Evolutionary conservation across 2,113 vertebrate genomes (phyloP), one percentile per base, ranked within the genome.

Genomic region (Dermatemys mawii): DNA sequence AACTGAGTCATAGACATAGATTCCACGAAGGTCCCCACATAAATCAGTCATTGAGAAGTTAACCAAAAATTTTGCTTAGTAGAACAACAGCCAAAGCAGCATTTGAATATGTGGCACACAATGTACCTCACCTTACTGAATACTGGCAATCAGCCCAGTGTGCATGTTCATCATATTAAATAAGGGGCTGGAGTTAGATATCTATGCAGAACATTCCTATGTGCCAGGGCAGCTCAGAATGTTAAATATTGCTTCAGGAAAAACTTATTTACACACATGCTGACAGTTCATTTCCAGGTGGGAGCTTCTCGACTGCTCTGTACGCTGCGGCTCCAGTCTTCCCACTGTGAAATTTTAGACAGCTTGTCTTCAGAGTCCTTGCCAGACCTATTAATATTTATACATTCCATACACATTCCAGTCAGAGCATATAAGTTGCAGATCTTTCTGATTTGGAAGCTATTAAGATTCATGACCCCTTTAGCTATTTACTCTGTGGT

Each of bases 401-500:
- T 97, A 87, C 94, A 97, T 98, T 97, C 97, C 87, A 96, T 95
- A 96, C 96, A 96, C 97, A 98, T 95, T 97, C 95, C 91, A 96
- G 96, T 97, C 96, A 97, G 95, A 98, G 92, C 90, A 84, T 98
- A 95, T 96, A 98, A 96, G 97, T 97, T 98, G 95, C 97, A 98
- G 97, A 98, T 98, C 97, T 94, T 96, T 97, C 95, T 97, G 98
- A 97, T 98, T 98, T 97, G 95, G 97, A 98, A 97, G 96, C 97
- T 98, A 98, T 98, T 98, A 98, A 98, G 98, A 98, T 98, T 98
- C 97, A 98, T 97, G 97, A 97, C 97, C 96, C 92, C 95, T 95
- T 97, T 95, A 97, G 97, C 96, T 97, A 97, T 98, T 98, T 98
- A 98, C 96, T 98, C 94, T 95, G 7, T 81, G 16, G 92, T 91